These are phyloP conservation scores for Crocodylus rhombifer DNA, from an alignment of 2,797 vertebrate species.

Conservation along the genomic window DNA sequence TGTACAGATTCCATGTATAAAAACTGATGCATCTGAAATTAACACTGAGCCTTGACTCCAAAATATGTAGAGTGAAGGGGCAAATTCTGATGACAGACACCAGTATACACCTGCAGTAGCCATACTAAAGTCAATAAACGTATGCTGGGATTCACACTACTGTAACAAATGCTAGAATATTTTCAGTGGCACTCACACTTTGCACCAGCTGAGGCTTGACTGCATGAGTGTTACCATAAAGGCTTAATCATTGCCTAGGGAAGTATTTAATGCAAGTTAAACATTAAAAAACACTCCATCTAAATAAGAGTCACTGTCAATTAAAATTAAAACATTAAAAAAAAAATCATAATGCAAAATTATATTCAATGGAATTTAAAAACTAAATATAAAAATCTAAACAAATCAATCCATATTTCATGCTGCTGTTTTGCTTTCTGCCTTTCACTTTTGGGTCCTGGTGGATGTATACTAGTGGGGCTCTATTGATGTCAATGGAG, in stretches of 20 bases:
- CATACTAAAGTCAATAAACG: neutral
- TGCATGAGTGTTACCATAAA: neutral
- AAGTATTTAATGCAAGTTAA: slow-evolving; percentile 8
- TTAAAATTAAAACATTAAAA: neutral
- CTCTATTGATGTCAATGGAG: neutral
- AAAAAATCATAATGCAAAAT: neutral
- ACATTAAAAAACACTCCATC: neutral
- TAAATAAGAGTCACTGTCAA: neutral
- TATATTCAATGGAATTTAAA: neutral
- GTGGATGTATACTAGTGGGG: slow-evolving; percentile 12
- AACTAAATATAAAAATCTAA: neutral
- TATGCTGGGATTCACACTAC: slow-evolving; percentile 7
- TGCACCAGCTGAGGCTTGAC: neutral
- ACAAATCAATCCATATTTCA: neutral
- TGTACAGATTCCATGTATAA: neutral
- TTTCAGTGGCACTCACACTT: slow-evolving; percentile 11
- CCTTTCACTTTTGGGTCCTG: slow-evolving; percentile 36
- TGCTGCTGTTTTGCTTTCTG: slow-evolving; percentile 9
- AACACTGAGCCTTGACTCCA: neutral
- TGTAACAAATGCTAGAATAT: neutral
- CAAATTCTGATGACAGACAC: neutral
- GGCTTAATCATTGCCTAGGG: slow-evolving; percentile 5
- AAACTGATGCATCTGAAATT: neutral
- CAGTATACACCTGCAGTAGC: neutral
- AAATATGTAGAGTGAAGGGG: neutral